Base-by-base conservation (phyloP, 1,140 invertebrate species). In the Lucilia sericata region DNA sequence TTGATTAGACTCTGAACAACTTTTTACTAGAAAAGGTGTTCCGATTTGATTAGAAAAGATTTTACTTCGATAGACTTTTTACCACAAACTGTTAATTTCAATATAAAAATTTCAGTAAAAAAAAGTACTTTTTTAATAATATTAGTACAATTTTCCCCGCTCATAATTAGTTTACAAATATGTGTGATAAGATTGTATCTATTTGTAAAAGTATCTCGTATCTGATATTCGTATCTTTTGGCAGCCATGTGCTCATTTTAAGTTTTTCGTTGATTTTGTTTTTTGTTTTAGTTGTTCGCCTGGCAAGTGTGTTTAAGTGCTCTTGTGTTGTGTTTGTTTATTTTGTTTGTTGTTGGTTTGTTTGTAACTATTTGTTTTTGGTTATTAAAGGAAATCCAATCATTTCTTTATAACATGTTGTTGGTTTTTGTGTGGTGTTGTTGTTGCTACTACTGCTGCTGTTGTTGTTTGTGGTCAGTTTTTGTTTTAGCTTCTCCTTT, bases 341-440 rank as follows among this genome's bases (percentile, higher is more conserved):
- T 55, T 55, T 55, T 13, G 13, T 55, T 17, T 17, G 17, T 55
- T 55, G 51, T 55, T 55, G 12, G 51, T 14, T n/a, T 55, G 51
- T 55, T 21, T 70, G 65, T 70, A 21, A 10, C 19, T 21, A 21
- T 70, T 21, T 70, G 65, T n/a, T 70, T 70, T 70, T 70, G 65
- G 10, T 55, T 55, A 55, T 55, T 21, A 70, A 21, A 70, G 65
- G 65, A 70, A 21, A 70, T 70, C 65, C 65, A 70, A 70, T 70
- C 65, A 70, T 70, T 70, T 70, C 17, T 70, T 70, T 70, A n/a
- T 21, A 60, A n/a, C n/a, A n/a, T 70, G 19, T 8, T 70, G 65
- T 70, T 70, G 60, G 25, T 30, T 30, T 30, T 2, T 30, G 25
- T 30, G 25, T 30, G 25, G 1, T 70, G 65, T 70, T 70, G 60